Evolutionary conservation across 2,797 vertebrate species (phyloP).

Genomic region (Leptatherina wallacei): DNA sequence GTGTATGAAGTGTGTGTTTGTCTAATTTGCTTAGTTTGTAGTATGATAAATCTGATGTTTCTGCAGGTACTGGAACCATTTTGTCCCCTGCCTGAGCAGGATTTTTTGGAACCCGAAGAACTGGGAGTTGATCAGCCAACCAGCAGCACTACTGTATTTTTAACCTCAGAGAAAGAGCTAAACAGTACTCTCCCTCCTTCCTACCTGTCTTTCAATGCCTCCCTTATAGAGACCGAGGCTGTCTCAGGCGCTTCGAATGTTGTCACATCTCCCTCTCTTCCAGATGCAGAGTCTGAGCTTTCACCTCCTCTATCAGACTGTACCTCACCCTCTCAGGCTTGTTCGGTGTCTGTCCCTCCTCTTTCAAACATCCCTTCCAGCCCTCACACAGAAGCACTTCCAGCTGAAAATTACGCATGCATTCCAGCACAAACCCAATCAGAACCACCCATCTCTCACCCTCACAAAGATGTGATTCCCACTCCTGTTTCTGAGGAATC

Average conservation of each 20-base stretch:
- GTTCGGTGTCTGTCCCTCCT: conserved; percentile 28
- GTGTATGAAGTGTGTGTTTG: conserved; percentile 7
- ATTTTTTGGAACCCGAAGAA: conserved; percentile 65
- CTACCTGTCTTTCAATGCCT: conserved; percentile 21
- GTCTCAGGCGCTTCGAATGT: conserved; percentile 24
- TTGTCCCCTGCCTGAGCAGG: conserved; percentile 78
- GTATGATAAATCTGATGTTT: conserved; percentile 80
- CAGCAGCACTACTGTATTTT: conserved; percentile 43
- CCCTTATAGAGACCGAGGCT: conserved; percentile 29
- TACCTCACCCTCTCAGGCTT: conserved; percentile 36
- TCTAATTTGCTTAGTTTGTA: conserved; percentile 48
- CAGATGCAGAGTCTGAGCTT: conserved; percentile 46
- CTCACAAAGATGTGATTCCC: conserved; percentile 27
- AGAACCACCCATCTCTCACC: conserved; percentile 25
- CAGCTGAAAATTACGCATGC: conserved; percentile 41
- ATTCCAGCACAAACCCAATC: conserved; percentile 41
- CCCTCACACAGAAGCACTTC: conserved; percentile 27
- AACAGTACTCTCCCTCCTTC: conserved; percentile 48
- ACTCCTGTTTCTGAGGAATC: conserved; percentile 27
- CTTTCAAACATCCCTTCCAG: conserved; percentile 34
- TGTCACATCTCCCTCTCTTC: conserved; percentile 40
- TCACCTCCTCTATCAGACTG: conserved; percentile 30
- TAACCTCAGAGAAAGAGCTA: conserved; percentile 60
- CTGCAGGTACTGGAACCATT: conserved; percentile 85
- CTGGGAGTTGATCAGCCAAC: conserved; percentile 55